Evolutionary conservation across 1,140 invertebrate genomes (phyloP), one percentile per base, ranked within the genome.

Genomic region (Drosophila kepulauana): DNA sequence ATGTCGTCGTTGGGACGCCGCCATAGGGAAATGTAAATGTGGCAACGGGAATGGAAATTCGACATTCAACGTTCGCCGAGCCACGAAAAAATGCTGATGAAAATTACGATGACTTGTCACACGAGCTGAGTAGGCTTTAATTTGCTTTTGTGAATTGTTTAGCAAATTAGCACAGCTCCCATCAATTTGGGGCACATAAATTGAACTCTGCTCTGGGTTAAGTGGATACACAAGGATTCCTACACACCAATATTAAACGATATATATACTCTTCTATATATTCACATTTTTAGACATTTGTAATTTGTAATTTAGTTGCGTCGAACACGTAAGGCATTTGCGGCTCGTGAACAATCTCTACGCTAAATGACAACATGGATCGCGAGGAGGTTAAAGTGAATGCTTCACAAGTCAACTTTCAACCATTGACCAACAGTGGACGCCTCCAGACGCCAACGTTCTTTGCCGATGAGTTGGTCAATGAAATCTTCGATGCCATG

Each of bases 21-120:
- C 30, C n/a, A 45, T 28, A 30, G 38, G 41, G 51, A 65, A 41
- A 64, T 45, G 63, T 43, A 10, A 48, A 52, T 56, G 68, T 7
- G 49, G 20, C 48, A 41, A 41, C n/a, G 5, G 41, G 54, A 52
- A 13, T 54, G 67, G 72, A 8, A 48, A 45, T 43, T 25, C 59
- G 54, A 69, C 61, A 61, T 59, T 65, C 61, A 28, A 61, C 20
- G 20, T 25, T 25, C 20, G 20, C 20, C 3, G 3, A 25, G 20
- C 20, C 20, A 25, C 20, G 0, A 25, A 28, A 28, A 58, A 66
- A 63, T 43, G 45, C 52, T 65, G 54, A 33, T 79, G 61, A 54
- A 79, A 88, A 88, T 88, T 85, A 88, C 78, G 85, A 89, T 71
- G 85, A 81, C 85, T 89, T 85, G 85, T 88, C 85, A 88, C 85